Evolutionary conservation across 1,140 invertebrate genomes (phyloP), one percentile per base, ranked within the genome.

Genomic region (Orchesella cincta): DNA sequence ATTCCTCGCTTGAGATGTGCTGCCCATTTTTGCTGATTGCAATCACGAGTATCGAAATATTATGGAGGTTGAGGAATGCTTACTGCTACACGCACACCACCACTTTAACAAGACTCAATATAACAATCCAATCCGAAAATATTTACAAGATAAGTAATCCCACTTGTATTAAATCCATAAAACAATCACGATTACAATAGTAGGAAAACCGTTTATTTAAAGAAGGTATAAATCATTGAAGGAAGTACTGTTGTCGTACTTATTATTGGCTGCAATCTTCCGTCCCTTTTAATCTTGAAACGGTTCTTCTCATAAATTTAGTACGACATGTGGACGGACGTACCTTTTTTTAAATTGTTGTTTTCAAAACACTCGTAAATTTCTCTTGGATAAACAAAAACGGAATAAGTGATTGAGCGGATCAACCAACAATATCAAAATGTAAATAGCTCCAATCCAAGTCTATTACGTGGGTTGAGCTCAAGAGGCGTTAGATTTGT

Each of bases 21-120:
- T 67, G 62, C 26, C 62, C 62, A 67, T 67, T 33, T 67, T 67
- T 67, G 31, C 12, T 33, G 31, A 67, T 67, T 67, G 62, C 62
- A 67, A 67, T 67, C 62, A 67, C 62, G 62, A 67, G 26, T 26
- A 67, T 67, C 62, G 33, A 67, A 67, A 14, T 18, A 31, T 12
- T 31, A 67, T n/a, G n/a, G n/a, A n/a, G n/a, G n/a, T n/a, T n/a
- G n/a, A n/a, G n/a, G n/a, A n/a, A n/a, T n/a, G n/a, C n/a, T n/a
- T n/a, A n/a, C n/a, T n/a, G n/a, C n/a, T n/a, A n/a, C n/a, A n/a
- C n/a, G n/a, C n/a, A n/a, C n/a, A n/a, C n/a, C n/a, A n/a, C n/a
- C n/a, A n/a, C n/a, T n/a, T n/a, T n/a, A n/a, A n/a, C n/a, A n/a
- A n/a, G n/a, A n/a, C n/a, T n/a, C n/a, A n/a, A n/a, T n/a, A n/a